Evolutionary conservation across 2,888 invertebrate genomes (phyloP).

Genomic region (Nephrotoma flavescens): DNA sequence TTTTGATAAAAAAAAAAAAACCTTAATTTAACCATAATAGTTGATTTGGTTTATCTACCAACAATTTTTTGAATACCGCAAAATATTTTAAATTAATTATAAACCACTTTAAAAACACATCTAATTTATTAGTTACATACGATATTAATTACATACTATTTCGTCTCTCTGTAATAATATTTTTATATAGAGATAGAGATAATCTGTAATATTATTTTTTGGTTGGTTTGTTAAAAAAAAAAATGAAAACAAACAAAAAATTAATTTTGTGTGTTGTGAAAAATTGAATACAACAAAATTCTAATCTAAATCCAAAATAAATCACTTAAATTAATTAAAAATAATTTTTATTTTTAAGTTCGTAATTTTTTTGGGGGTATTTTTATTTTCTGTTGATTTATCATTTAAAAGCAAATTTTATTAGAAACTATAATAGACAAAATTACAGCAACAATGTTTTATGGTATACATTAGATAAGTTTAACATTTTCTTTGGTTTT

Average conservation of each 20-base stretch:
- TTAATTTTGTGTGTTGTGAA: background rate
- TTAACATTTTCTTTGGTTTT: background rate
- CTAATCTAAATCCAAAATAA: background rate
- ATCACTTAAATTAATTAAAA: background rate
- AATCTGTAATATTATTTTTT: background rate
- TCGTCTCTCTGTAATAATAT: background rate
- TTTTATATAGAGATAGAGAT: background rate
- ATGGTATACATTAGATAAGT: background rate
- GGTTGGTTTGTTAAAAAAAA: background rate
- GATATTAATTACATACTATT: background rate
- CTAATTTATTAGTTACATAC: background rate
- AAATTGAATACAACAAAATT: background rate
- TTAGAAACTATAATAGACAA: background rate
- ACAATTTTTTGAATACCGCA: background rate
- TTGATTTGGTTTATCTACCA: background rate
- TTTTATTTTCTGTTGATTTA: background rate
- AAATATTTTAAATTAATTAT: background rate
- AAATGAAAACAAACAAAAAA: background rate
- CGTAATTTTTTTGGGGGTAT: background rate
- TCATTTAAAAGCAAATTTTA: background rate
- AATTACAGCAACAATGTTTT: background rate
- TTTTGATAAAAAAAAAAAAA: background rate
- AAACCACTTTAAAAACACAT: background rate
- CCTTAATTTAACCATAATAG: background rate
- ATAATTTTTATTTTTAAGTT: background rate